Conservation (phyloP, 37 sponge, comb jelly and placozoan genomes). For the Aphrocallistes beatrix region DNA sequence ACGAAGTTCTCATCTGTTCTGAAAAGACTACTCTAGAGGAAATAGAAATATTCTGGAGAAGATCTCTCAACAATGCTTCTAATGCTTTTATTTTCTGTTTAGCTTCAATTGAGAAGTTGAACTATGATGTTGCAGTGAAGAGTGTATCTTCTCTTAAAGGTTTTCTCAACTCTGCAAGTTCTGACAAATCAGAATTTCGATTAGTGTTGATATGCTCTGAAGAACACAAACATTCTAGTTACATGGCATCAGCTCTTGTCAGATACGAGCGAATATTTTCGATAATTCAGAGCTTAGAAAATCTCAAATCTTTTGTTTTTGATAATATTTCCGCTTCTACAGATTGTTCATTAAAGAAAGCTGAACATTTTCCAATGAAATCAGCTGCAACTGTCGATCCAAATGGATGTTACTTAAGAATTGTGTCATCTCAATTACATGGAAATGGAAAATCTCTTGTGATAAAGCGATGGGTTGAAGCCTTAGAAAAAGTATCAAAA, state of each 20-base stretch:
- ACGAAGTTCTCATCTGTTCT: neutral
- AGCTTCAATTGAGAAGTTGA: neutral
- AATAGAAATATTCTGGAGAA: constrained; percentile 3
- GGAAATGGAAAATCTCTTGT: neutral
- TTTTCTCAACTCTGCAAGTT: neutral
- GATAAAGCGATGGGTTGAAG: neutral
- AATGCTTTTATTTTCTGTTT: neutral
- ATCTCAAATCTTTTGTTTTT: neutral
- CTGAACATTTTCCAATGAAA: neutral
- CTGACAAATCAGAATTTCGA: neutral
- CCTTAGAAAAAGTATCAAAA: neutral
- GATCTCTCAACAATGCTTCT: neutral
- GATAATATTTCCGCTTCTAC: neutral
- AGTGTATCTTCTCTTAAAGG: neutral
- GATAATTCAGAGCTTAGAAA: neutral
- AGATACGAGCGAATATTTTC: neutral
- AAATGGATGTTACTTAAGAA: neutral
- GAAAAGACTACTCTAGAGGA: neutral
- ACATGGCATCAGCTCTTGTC: neutral
- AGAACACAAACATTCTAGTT: neutral
- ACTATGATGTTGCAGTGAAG: neutral
- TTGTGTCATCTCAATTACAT: neutral
- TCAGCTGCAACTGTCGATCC: neutral
- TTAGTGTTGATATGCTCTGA: neutral
- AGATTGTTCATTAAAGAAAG: too few species aligned